Evolutionary conservation across 2,888 invertebrate genomes (phyloP).

Genomic region (Agapostemon virescens): DNA sequence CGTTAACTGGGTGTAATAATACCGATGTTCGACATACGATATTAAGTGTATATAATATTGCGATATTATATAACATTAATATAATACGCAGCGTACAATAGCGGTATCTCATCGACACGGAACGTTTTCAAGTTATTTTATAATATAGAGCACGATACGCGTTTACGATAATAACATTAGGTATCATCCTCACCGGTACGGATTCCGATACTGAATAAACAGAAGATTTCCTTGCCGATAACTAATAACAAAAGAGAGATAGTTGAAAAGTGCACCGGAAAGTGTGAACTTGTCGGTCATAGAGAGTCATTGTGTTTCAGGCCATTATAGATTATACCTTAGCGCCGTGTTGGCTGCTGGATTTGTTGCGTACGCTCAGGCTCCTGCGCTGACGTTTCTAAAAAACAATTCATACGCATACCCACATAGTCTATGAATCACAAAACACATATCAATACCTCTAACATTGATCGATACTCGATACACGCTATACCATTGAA

Average conservation of each 20-base stretch:
- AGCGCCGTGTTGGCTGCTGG: conserved; percentile 82
- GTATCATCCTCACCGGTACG: conserved; percentile 60
- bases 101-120: conserved; percentile 14
- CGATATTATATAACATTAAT: conserved; percentile 4
- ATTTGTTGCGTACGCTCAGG: conserved; percentile 83
- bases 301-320: conserved; percentile 63
- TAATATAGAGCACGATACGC: conserved; percentile 35
- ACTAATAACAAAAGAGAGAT: conserved; percentile 63
- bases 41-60: neutral
- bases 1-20: neutral
- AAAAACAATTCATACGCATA: conserved; percentile 78
- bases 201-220: conserved; percentile 57
- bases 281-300: conserved; percentile 57
- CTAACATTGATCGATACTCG: conserved; percentile 42
- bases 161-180: conserved; percentile 40
- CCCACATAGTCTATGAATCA: conserved; percentile 64
- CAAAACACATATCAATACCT: conserved; percentile 48
- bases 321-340: conserved; percentile 80
- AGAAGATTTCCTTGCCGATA: conserved; percentile 59
- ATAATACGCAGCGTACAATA: neutral
- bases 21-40: conserved; percentile 42
- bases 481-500: conserved; percentile 20
- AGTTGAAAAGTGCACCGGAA: conserved; percentile 65
- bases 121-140: conserved; percentile 22
- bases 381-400: conserved; percentile 82